Percentiles rank a stretch among this genome's conserved stretches.
These are phyloP conservation scores for Sebastes schlegelii DNA, from an alignment of 2,113 vertebrate genomes.

Conservation along the genomic window DNA sequence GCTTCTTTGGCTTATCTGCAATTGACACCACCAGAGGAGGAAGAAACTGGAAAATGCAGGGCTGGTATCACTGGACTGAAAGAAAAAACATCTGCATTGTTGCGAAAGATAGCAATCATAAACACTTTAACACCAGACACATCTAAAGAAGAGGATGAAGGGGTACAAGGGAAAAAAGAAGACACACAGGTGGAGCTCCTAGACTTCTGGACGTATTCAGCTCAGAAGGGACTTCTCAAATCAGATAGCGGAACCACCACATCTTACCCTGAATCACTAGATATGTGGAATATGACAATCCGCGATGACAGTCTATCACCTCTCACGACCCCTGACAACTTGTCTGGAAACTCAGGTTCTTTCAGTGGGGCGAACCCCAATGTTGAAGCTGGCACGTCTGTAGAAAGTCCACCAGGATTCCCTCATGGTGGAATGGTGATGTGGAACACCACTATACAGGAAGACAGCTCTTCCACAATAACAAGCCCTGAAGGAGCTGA, in stretches of 20 bases:
- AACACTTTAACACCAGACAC: constrained; percentile 77
- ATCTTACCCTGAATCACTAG: constrained; percentile 76
- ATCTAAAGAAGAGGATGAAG: constrained; percentile 80
- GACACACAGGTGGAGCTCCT: constrained; percentile 54
- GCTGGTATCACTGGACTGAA: constrained; percentile 28
- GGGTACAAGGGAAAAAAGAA: constrained; percentile 48
- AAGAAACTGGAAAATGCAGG: constrained; percentile 49
- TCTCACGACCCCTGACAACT: constrained; percentile 80
- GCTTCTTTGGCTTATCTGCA: constrained; percentile 69
- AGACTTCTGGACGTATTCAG: constrained; percentile 79
- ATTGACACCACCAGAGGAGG: constrained; percentile 77
- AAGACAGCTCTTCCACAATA: constrained; percentile 84
- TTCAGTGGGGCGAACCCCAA: constrained; percentile 44
- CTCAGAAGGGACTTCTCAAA: constrained; percentile 78
- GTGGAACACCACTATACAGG: constrained; percentile 87
- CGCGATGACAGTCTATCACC: constrained; percentile 79
- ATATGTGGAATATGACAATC: constrained; percentile 81
- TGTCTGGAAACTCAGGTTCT: constrained; percentile 75
- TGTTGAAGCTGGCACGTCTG: constrained; percentile 35
- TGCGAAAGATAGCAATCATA: constrained; percentile 53
- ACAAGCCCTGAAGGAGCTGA: constrained; percentile 85
- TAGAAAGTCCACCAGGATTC: constrained; percentile 71
- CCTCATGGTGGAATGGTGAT: constrained; percentile 76
- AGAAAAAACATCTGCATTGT: constrained; percentile 33
- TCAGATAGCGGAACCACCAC: constrained; percentile 72